Percentiles rank a stretch among this genome's conserved stretches.
Evolutionary conservation across 2,888 invertebrate genomes (phyloP).

Genomic region (Argyresthia goedartella): DNA sequence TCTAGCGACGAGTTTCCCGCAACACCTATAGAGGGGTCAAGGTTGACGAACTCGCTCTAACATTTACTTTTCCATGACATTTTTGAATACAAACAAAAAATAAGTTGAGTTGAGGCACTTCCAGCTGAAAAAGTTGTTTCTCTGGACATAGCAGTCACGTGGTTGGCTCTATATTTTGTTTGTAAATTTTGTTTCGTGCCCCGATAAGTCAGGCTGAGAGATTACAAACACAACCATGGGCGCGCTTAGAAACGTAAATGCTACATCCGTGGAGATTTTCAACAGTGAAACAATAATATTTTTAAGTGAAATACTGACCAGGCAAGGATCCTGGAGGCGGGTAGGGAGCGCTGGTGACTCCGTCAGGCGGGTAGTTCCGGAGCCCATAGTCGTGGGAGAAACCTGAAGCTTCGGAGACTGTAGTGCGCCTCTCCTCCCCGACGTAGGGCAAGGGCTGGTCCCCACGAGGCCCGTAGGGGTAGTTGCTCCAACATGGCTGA

Average conservation of each 20-base stretch:
- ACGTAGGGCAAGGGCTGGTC: slow-evolving; percentile 79
- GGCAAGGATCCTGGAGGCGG: slow-evolving; percentile 81
- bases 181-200: slow-evolving; percentile 43
- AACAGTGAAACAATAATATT: slow-evolving; percentile 12
- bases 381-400: slow-evolving; percentile 83
- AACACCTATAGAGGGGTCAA: slow-evolving; percentile 36
- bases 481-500: slow-evolving; percentile 82
- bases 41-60: slow-evolving; percentile 48
- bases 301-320: slow-evolving; percentile 48
- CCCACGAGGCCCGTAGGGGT: slow-evolving; percentile 73
- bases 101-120: not conserved
- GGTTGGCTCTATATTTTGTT: slow-evolving; percentile 24
- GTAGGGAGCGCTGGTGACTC: slow-evolving; percentile 81
- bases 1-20: slow-evolving; percentile 40
- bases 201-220: slow-evolving; percentile 46
- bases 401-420: slow-evolving; percentile 72
- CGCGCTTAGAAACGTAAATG: slow-evolving; percentile 39
- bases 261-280: slow-evolving; percentile 23
- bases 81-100: not conserved
- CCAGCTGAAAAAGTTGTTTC: not conserved
- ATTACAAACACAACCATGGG: slow-evolving; percentile 51
- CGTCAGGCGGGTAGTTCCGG: slow-evolving; percentile 81
- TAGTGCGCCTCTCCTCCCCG: slow-evolving; percentile 76
- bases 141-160: not conserved
- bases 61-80: not conserved